These are phyloP conservation scores for Dicaeum eximium DNA, from an alignment of 2,113 vertebrate species.

Conservation along the genomic window DNA sequence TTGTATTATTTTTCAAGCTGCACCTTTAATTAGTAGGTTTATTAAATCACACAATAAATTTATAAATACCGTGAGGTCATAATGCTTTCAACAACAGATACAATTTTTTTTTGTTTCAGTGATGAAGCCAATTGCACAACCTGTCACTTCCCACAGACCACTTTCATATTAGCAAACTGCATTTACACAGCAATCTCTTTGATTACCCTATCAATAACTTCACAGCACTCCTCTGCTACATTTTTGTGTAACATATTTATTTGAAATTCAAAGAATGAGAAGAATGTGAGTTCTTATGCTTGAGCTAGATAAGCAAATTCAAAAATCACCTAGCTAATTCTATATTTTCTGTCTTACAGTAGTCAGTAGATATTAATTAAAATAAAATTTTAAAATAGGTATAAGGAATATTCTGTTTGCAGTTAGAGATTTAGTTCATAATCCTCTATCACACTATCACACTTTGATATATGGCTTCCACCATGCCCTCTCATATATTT, in stretches of 20 bases:
- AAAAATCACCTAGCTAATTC: background rate
- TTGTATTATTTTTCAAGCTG: background rate
- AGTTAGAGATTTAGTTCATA: background rate
- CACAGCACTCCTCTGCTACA: background rate
- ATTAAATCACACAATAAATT: background rate
- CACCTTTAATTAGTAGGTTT: background rate
- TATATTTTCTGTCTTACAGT: background rate
- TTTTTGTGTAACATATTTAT: background rate
- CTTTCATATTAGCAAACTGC: background rate
- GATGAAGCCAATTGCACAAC: background rate
- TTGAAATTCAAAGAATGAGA: background rate
- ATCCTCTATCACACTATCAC: background rate
- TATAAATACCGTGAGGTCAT: background rate
- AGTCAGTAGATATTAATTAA: background rate
- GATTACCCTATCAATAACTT: background rate
- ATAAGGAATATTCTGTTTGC: background rate
- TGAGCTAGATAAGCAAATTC: background rate
- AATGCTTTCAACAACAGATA: background rate
- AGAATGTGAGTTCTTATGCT: background rate
- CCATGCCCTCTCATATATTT: background rate
- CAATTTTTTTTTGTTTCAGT: background rate
- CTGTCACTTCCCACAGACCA: rapidly evolving
- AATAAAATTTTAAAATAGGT: rapidly evolving
- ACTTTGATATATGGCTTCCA: background rate
- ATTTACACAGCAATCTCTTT: background rate